Evolutionary conservation across 2,113 vertebrate species (phyloP).

Genomic region (Lophura nycthemera): DNA sequence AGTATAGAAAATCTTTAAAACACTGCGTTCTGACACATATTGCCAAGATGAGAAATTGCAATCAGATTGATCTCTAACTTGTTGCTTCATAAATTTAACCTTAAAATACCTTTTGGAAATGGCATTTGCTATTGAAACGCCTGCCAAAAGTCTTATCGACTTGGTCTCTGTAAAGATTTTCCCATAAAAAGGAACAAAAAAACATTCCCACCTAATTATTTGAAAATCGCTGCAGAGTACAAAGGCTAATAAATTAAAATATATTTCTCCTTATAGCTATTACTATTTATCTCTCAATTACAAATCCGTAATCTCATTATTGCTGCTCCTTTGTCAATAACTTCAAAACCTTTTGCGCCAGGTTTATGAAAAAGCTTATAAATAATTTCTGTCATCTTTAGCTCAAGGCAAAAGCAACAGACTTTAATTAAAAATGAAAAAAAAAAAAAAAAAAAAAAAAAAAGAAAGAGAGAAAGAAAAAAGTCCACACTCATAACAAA

Average conservation of each 20-base stretch:
- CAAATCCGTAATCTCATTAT: neutral
- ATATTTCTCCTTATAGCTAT: neutral
- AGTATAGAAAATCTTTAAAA: slow-evolving; percentile 22
- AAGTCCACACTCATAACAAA: neutral
- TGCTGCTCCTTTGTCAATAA: neutral
- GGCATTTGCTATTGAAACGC: slow-evolving; percentile 10
- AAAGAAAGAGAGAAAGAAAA: neutral
- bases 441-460: neutral
- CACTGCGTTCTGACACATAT: neutral
- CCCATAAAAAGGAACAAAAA: neutral
- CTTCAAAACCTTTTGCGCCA: neutral
- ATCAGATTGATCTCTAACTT: neutral
- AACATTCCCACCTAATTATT: neutral
- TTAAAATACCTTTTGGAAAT: slow-evolving; percentile 16
- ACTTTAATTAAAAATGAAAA: neutral
- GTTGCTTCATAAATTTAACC: slow-evolving; percentile 27
- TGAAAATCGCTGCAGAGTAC: neutral
- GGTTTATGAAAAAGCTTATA: slow-evolving; percentile 6
- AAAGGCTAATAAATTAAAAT: slow-evolving; percentile 39
- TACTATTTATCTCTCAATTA: slow-evolving; percentile 2
- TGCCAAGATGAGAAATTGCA: neutral
- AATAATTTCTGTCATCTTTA: neutral
- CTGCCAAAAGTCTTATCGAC: neutral
- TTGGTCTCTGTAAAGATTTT: slow-evolving; percentile 13
- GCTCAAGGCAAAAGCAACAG: neutral